Conservation (phyloP, 2,113 vertebrate genomes). For the Ceuthmochares aereus region DNA sequence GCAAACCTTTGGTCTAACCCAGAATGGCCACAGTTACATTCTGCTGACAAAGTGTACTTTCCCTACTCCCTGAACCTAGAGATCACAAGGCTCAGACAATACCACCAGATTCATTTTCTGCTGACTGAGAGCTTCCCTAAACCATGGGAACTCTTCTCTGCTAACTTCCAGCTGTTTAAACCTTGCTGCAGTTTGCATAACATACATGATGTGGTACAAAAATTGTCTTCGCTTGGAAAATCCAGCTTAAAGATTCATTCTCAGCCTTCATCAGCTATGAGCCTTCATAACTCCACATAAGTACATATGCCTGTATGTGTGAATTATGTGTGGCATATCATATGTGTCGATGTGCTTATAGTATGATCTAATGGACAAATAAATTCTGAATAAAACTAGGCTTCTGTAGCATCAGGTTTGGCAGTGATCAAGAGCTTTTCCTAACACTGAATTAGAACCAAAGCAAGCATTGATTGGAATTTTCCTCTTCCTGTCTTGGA, state of each 20-base stretch:
- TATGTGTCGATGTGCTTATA: background rate
- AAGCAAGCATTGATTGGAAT: background rate
- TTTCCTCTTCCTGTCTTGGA: background rate
- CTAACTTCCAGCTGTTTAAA: background rate
- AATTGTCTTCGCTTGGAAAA: background rate
- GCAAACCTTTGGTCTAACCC: background rate
- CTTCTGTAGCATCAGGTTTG: background rate
- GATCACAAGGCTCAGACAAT: background rate
- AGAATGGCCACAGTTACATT: background rate
- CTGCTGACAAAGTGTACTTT: background rate
- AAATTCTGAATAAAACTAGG: background rate
- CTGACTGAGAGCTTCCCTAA: background rate
- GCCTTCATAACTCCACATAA: background rate
- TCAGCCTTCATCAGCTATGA: background rate
- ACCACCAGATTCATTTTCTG: background rate
- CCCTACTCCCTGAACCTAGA: background rate
- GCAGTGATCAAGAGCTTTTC: background rate
- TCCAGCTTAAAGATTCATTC: background rate
- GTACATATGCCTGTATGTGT: rapidly evolving
- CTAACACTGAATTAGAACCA: background rate
- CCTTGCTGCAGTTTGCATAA: background rate
- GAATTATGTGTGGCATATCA: background rate
- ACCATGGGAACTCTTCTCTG: background rate
- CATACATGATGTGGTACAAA: rapidly evolving
- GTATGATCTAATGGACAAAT: background rate